Conservation (phyloP, 2,113 vertebrate genomes). For the Sinocyclocheilus anophthalmus region DNA sequence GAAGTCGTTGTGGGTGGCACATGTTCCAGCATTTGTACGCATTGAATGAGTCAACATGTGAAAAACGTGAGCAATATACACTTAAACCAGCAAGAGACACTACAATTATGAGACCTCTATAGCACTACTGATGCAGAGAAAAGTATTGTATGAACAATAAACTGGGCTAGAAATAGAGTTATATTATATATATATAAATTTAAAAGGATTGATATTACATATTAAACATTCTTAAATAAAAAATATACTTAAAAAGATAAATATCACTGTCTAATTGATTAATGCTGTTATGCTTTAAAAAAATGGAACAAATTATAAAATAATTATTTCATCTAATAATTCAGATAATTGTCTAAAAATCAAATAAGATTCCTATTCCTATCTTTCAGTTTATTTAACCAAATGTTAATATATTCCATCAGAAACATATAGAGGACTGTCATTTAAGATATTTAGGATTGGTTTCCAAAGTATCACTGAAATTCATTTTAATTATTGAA, state of each 20-base stretch:
- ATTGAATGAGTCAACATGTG: constrained; percentile 50
- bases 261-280: neutral
- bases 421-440: neutral
- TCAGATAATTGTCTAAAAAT: neutral
- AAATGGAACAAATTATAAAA: neutral
- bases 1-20: constrained; percentile 51
- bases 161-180: neutral
- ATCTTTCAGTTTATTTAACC: neutral
- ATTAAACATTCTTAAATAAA: neutral
- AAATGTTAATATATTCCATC: neutral
- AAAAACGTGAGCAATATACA: constrained; percentile 33
- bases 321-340: neutral
- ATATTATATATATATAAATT: too few species aligned
- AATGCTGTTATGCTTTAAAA: neutral
- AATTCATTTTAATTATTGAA: neutral
- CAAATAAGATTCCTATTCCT: neutral
- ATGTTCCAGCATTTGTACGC: constrained; percentile 38
- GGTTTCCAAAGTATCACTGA: neutral
- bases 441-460: neutral
- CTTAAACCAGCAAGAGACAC: constrained; percentile 44
- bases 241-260: too few species aligned
- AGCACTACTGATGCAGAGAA: neutral
- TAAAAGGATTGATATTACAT: too few species aligned
- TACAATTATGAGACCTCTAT: constrained; percentile 23
- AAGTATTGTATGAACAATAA: neutral